These are phyloP conservation scores for Philypnodon macrostomus DNA, from an alignment of 2,797 vertebrate genomes.

Conservation along the genomic window DNA sequence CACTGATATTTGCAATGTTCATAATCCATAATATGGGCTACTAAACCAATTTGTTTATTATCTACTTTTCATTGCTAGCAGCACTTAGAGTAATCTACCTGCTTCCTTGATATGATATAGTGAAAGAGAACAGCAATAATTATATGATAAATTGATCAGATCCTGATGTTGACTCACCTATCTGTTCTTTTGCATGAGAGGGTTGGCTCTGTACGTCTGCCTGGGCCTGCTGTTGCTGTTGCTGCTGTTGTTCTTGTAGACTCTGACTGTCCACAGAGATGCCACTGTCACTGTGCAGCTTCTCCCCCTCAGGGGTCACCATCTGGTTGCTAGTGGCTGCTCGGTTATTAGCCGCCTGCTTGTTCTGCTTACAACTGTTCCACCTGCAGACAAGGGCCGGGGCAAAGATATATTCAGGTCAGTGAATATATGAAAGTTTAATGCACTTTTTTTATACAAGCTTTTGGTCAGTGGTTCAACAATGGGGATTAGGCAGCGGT, in stretches of 20 bases:
- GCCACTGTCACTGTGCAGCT: conserved; percentile 96
- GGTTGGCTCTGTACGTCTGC: conserved; percentile 74
- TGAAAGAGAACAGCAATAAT: too few relatives aligned
- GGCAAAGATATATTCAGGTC: conserved; percentile 4
- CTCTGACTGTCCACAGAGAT: conserved; percentile 98
- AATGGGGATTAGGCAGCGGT: neutral
- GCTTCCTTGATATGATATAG: too few relatives aligned
- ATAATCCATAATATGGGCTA: too few relatives aligned
- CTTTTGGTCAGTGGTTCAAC: neutral
- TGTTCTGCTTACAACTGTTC: conserved; percentile 98
- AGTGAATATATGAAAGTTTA: neutral
- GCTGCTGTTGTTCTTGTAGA: conserved; percentile 84
- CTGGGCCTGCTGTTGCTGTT: conserved; percentile 80
- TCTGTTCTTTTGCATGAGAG: conserved; percentile 74
- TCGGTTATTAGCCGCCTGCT: conserved; percentile 91
- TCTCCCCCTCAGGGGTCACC: conserved; percentile 93
- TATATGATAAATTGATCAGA: too few relatives aligned
- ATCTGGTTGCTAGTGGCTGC: conserved; percentile 89
- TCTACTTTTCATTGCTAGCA: too few relatives aligned
- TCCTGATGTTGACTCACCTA: conserved; percentile 54
- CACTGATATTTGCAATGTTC: too few relatives aligned
- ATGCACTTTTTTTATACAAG: neutral
- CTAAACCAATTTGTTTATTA: too few relatives aligned
- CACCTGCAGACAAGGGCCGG: conserved; percentile 75
- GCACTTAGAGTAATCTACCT: too few relatives aligned